Conservation (phyloP, 2,113 vertebrate species). For the Diphyllodes magnificus region DNA sequence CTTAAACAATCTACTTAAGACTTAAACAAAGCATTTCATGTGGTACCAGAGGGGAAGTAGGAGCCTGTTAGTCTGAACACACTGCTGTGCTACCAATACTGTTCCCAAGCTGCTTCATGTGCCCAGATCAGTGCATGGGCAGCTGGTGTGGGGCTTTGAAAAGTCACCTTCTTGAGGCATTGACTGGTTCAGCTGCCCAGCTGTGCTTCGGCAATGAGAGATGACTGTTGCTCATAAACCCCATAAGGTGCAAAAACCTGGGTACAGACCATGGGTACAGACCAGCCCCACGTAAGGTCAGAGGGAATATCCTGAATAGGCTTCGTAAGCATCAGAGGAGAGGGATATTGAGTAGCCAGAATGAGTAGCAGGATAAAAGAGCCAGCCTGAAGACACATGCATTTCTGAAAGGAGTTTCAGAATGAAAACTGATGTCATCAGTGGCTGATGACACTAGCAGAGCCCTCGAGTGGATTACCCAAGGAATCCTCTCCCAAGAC, state of each 20-base stretch:
- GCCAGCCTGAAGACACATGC: neutral
- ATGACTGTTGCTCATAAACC: neutral
- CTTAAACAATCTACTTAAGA: neutral
- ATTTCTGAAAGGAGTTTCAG: neutral
- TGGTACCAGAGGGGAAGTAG: neutral
- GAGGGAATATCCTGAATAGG: neutral
- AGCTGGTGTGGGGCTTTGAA: neutral
- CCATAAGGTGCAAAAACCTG: neutral
- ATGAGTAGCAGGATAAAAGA: neutral
- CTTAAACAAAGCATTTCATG: neutral
- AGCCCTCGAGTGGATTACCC: neutral
- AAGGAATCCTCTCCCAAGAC: neutral
- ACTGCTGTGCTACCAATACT: neutral
- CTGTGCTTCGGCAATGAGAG: neutral
- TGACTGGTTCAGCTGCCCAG: neutral
- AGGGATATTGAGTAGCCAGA: neutral
- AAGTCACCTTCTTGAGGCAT: neutral
- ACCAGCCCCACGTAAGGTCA: accelerated
- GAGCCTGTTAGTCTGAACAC: neutral
- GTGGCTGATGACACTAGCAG: neutral
- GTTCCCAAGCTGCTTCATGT: neutral
- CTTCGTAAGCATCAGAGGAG: neutral
- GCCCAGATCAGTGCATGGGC: accelerated
- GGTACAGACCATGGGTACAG: neutral
- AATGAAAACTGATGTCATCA: too few species aligned